These are phyloP conservation scores for Uloborus diversus DNA, from an alignment of 1,140 invertebrate genomes.

Conservation along the genomic window DNA sequence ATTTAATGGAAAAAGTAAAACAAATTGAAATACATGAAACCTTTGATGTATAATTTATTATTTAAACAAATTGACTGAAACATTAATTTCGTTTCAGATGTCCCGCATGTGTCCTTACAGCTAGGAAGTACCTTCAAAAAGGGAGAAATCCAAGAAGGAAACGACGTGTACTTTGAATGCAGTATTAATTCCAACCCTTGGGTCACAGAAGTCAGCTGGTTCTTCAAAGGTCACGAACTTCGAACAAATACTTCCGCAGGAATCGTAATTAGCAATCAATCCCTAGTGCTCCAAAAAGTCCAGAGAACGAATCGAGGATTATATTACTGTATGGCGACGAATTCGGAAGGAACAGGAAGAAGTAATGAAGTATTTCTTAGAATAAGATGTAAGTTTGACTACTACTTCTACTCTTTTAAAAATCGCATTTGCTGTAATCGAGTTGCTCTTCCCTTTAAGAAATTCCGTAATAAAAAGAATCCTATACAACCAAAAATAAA, in stretches of 20 bases:
- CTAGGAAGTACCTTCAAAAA: conserved; percentile 85
- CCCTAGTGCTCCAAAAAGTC: conserved; percentile 81
- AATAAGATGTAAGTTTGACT: conserved; percentile 69
- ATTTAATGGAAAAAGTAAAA: no score
- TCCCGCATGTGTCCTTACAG: conserved; percentile 80
- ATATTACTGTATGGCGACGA: conserved; percentile 87
- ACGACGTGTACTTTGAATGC: conserved; percentile 89
- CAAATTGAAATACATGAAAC: no score
- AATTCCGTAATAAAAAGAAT: no score
- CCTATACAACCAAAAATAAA: no score
- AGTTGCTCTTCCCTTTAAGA: no score
- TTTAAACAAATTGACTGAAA: neutral
- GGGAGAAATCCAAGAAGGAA: conserved; percentile 78
- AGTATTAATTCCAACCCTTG: conserved; percentile 87
- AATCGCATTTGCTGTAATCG: no score
- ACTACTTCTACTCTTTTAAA: no score
- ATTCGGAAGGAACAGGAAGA: conserved; percentile 85
- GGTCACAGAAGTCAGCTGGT: conserved; percentile 80
- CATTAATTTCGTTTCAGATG: conserved; percentile 71
- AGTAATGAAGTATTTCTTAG: conserved; percentile 82
- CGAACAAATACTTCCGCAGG: conserved; percentile 77
- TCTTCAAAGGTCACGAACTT: conserved; percentile 69
- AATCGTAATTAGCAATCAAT: conserved; percentile 82
- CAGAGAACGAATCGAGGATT: conserved; percentile 69
- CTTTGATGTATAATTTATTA: no score